A percentile compares a stretch with the other conserved stretches of the same genome.
Conservation (phyloP, 2,888 invertebrate genomes). For the Drosophila robusta region DNA sequence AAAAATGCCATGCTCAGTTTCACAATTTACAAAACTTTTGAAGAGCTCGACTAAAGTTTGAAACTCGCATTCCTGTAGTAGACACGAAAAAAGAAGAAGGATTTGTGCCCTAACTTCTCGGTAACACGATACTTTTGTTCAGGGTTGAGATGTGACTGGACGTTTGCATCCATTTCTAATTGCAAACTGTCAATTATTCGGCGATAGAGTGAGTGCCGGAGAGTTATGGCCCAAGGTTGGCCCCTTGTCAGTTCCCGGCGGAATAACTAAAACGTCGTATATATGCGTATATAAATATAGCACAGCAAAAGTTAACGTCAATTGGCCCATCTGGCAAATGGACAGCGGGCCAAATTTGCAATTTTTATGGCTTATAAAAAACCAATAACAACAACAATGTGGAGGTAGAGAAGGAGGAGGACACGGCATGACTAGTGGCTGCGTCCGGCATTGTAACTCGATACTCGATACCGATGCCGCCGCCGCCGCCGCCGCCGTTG, state of each 20-base stretch:
- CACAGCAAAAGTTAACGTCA: constrained; percentile 42
- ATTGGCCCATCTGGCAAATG: constrained; percentile 74
- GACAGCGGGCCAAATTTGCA: constrained; percentile 67
- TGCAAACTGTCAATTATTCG: constrained; percentile 76
- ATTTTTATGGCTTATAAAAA: constrained; percentile 80
- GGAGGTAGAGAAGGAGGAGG: neutral
- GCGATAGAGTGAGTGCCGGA: constrained; percentile 9
- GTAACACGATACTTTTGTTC: constrained; percentile 70
- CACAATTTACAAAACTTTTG: constrained; percentile 26
- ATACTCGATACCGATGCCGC: constrained; percentile 20
- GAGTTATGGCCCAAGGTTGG: constrained; percentile 55
- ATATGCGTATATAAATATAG: neutral
- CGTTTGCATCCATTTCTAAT: constrained; percentile 72
- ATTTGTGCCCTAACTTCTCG: constrained; percentile 4
- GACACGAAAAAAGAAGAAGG: neutral
- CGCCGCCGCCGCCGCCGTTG: neutral
- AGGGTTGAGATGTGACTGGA: constrained; percentile 46
- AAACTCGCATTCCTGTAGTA: constrained; percentile 17
- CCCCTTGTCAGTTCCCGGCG: constrained; percentile 49
- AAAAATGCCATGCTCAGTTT: constrained; percentile 18
- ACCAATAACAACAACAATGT: constrained; percentile 62
- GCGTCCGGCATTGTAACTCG: constrained; percentile 28
- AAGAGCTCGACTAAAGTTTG: constrained; percentile 5
- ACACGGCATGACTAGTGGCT: neutral
- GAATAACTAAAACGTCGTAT: constrained; percentile 28